Evolutionary conservation across 2,888 invertebrate genomes (phyloP), one percentile per base, ranked within the genome.

Genomic region (Phytoseiulus persimilis): DNA sequence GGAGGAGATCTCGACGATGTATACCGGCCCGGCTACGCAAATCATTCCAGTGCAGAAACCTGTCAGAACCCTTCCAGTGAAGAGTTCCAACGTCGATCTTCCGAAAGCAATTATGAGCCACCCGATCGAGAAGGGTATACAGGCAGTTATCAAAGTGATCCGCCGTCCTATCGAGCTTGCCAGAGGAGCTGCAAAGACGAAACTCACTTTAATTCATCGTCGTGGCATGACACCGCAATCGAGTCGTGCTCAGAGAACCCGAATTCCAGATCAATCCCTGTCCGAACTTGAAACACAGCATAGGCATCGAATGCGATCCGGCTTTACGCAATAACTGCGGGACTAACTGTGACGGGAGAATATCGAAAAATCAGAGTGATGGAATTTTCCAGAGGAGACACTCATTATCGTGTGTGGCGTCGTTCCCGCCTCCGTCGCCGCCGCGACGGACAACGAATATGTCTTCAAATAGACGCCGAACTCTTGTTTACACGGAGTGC

Each of bases 1-100:
- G 0, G 92, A 92, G 0, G 93, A 91, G 9, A 92, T 92, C 90
- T 93, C 93, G 23, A 92, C 92, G 32, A 93, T 91, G 91, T 93
- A 93, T 45, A 93, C 91, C 0, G 93, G 92, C 14, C 91, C 91
- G 45, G 91, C 91, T 0, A 93, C 92, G n/a, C 92, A 92, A 0
- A 92, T 91, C 91, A 93, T 92, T 65, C 91, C 90, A 87, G 91
- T 83, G 18, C 92, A 92, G 90, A 92, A 91, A 18, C 93, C 93
- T 90, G 92, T 92, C 32, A 92, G 89, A 28, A 92, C 91, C 89
- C 93, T 91, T 0, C 92, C 93, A 31, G 91, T 9, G 83, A 91
- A 91, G 18, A 93, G 91, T 45, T 87, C 84, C 31, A 31, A 23
- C 31, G 39, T 31, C 31, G 18, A 89, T 39, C 89, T 90, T 5